These are phyloP conservation scores for Tricholauxania praeusta DNA, from an alignment of 2,888 invertebrate genomes.

Conservation along the genomic window DNA sequence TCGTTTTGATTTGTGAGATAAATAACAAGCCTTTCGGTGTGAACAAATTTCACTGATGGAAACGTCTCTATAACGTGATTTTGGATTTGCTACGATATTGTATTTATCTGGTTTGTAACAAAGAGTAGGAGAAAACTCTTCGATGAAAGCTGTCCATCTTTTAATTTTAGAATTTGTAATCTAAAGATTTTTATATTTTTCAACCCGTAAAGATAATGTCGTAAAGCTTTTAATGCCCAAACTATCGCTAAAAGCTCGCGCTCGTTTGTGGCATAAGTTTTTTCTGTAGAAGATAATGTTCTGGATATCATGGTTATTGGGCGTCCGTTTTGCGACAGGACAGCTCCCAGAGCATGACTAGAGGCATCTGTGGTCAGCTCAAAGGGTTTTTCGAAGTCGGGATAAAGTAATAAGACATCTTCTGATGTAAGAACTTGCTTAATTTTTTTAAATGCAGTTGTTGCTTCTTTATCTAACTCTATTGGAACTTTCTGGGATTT, in stretches of 20 bases:
- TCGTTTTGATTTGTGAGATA: slow-evolving; percentile 9
- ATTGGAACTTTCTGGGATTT: slow-evolving; percentile 40
- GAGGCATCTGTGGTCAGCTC: slow-evolving; percentile 41
- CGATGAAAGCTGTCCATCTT: no score
- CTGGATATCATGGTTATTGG: slow-evolving; percentile 41
- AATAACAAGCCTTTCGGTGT: slow-evolving; percentile 7
- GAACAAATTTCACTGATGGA: slow-evolving; percentile 18
- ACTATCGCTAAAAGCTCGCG: slow-evolving; percentile 37
- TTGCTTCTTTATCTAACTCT: slow-evolving; percentile 34
- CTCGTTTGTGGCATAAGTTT: slow-evolving; percentile 45
- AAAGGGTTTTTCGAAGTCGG: slow-evolving; percentile 34
- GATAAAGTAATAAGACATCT: slow-evolving; percentile 33
- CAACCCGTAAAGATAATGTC: slow-evolving; percentile 60
- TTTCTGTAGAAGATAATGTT: slow-evolving; percentile 21
- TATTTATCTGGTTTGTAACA: not conserved
- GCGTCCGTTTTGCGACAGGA: slow-evolving; percentile 34
- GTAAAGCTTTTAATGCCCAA: slow-evolving; percentile 54
- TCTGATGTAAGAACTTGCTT: slow-evolving; percentile 37
- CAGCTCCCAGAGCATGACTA: slow-evolving; percentile 7
- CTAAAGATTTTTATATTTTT: slow-evolving; percentile 43
- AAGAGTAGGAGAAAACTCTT: no score
- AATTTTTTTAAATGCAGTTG: slow-evolving; percentile 37
- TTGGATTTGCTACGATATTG: slow-evolving; percentile 22
- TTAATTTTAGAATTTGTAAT: no score
- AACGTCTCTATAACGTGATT: slow-evolving; percentile 6